These are phyloP conservation scores for Acleris laterana DNA, from an alignment of 2,888 invertebrate genomes.

Conservation along the genomic window DNA sequence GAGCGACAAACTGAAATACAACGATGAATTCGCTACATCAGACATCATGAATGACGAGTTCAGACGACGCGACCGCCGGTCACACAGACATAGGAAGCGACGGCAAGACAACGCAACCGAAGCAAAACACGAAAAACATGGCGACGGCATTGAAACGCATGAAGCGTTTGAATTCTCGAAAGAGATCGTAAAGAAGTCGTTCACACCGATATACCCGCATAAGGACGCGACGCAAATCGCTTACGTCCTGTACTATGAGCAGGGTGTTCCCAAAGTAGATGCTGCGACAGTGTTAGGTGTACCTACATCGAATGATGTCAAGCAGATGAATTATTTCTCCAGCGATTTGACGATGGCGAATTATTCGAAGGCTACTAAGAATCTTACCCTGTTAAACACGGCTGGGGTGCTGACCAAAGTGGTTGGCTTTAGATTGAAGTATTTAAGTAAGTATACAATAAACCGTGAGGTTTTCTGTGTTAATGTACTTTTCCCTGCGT, in stretches of 20 bases:
- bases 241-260: slow-evolving; percentile 76
- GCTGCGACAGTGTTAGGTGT: slow-evolving; percentile 54
- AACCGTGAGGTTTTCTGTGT: no score
- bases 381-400: slow-evolving; percentile 69
- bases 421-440: slow-evolving; percentile 72
- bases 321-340: slow-evolving; percentile 65
- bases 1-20: slow-evolving; percentile 62
- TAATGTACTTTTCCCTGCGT: no score
- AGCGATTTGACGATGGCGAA: slow-evolving; percentile 69
- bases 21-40: slow-evolving; percentile 62
- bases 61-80: slow-evolving; percentile 62
- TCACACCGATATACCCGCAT: slow-evolving; percentile 49
- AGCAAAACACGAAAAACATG: slow-evolving; percentile 53
- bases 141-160: slow-evolving; percentile 59
- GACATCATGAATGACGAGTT: slow-evolving; percentile 56
- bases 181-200: slow-evolving; percentile 69
- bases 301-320: slow-evolving; percentile 62
- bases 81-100: slow-evolving; percentile 71
- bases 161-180: slow-evolving; percentile 59
- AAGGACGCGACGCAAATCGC: slow-evolving; percentile 67
- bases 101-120: slow-evolving; percentile 66
- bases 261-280: slow-evolving; percentile 66
- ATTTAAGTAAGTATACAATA: slow-evolving; percentile 77
- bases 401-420: slow-evolving; percentile 71
- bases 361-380: slow-evolving; percentile 64